Base-by-base conservation (phyloP, 2,888 invertebrate species). In the Neelides folsomi region DNA sequence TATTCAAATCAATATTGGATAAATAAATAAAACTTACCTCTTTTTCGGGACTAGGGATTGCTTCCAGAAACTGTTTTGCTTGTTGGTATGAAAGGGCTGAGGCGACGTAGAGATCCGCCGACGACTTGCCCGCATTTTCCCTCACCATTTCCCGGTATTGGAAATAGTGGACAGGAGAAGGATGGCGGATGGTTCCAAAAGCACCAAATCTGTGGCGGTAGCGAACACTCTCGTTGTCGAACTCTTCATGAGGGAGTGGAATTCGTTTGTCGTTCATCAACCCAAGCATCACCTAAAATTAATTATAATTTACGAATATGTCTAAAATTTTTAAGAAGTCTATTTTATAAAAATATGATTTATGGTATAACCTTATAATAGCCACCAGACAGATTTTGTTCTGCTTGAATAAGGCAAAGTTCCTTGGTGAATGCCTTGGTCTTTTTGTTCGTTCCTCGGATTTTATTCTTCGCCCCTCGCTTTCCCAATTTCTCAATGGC, bases 191-290 rank as follows among this genome's bases (percentile, higher is more conserved):
- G 36, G 82, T 80, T 13, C 83, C 81, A 67, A 95, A 88, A 1
- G 95, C 89, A 6, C 84, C 80, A 74, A 97, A 89, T 48, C 95
- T 79, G 66, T 94, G 93, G 68, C 90, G 88, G 71, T 93, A 97
- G 39, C 95, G 81, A 4, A 95, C 90, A 66, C 86, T 82, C 69
- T 95, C 92, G 68, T 82, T 87, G 72, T 94, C 93, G 72, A 93
- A 94, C 70, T 87, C 83, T 5, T 83, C 80, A 67, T 84, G 80
- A 0, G 93, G 93, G 68, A 84, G 79, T 39, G 69, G 71, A 62
- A 95, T 78, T 71, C 89, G 89, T 51, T 85, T 85, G 68, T 90
- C 89, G 68, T 88, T 77, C 61, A 84, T 81, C 67, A 95, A 83
- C 1, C 88, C 94, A 49, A 87, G 80, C 67, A 93, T 76, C n/a